Evolutionary conservation across 2,888 invertebrate species (phyloP), one percentile per base, ranked within the genome.

Genomic region (Xanthostigma xanthostigma): DNA sequence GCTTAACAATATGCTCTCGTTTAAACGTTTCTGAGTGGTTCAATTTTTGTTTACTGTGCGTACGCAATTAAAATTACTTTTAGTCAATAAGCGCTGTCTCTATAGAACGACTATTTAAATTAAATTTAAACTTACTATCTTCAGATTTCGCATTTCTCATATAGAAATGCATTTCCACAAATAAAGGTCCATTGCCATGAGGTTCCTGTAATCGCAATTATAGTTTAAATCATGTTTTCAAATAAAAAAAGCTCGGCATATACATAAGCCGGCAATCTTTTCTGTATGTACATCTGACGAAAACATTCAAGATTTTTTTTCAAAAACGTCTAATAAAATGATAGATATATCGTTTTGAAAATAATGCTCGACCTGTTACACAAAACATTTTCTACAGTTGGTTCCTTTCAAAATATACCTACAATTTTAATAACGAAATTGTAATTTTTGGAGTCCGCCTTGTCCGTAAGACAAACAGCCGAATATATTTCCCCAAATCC

Each of bases 401-500:
- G 27, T 27, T 27, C 5, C 6, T 27, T 27, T 11, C 42, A 45
- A 49, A 14, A 33, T 39, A 48, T 53, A 74, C 81, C 76, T 70
- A 87, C 87, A 60, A 88, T 85, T 77, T 89, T 88, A 2, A 88
- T 71, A 12, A 85, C 87, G 60, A 74, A 82, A 6, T 81, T 76
- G 64, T 78, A 84, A 49, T 67, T 65, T 1, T 73, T 70, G 1
- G 67, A 63, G 50, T 74, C 75, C 2, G 71, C 64, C 9, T 58
- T 56, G 37, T 65, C 63, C 1, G 71, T 66, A 17, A 68, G 67
- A 48, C 74, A 76, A 65, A 79, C 80, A 40, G 89, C 91, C 1
- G 84, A 78, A 65, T 95, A 95, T 58, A 95, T 92, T 64, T 91
- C 88, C 1, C 95, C 95, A 64, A 95, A 95, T 10, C 95, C 95